Evolutionary conservation across 2,888 invertebrate genomes (phyloP).

Genomic region (Phortica magna): DNA sequence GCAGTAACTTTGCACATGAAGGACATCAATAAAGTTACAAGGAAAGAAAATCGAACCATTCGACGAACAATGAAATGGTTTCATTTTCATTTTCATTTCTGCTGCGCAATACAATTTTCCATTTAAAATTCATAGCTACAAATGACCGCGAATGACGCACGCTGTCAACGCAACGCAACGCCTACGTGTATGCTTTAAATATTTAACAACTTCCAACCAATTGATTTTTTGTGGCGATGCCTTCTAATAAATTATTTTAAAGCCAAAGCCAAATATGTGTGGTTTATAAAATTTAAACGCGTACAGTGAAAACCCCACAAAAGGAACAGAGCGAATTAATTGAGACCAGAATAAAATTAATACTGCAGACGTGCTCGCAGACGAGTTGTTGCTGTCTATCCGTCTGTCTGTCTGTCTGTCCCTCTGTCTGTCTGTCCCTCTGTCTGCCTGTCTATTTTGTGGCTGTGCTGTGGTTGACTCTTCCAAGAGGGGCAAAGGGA

Average conservation of each 20-base stretch:
- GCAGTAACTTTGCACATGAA: background rate
- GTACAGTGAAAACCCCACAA: background rate
- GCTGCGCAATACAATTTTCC: too few relatives aligned
- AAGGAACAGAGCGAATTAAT: background rate
- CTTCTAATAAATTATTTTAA: too few relatives aligned
- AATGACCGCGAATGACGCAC: background rate
- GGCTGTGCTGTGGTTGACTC: background rate
- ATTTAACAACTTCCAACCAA: background rate
- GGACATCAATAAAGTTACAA: background rate
- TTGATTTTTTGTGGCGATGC: too few relatives aligned
- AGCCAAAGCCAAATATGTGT: background rate
- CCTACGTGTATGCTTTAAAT: constrained; percentile 24
- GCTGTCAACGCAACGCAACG: background rate
- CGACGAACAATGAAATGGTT: too few relatives aligned
- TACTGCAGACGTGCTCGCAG: background rate
- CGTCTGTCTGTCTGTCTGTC: background rate
- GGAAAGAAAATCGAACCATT: too few relatives aligned
- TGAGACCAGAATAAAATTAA: background rate
- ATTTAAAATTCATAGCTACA: background rate
- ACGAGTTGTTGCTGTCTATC: background rate
- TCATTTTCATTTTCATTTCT: too few relatives aligned
- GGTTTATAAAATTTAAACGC: background rate
- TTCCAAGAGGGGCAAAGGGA: background rate
- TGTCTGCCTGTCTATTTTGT: background rate
- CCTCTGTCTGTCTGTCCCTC: background rate